These are phyloP conservation scores for Onthophagus sagittarius DNA, from an alignment of 2,888 invertebrate species.

Conservation along the genomic window DNA sequence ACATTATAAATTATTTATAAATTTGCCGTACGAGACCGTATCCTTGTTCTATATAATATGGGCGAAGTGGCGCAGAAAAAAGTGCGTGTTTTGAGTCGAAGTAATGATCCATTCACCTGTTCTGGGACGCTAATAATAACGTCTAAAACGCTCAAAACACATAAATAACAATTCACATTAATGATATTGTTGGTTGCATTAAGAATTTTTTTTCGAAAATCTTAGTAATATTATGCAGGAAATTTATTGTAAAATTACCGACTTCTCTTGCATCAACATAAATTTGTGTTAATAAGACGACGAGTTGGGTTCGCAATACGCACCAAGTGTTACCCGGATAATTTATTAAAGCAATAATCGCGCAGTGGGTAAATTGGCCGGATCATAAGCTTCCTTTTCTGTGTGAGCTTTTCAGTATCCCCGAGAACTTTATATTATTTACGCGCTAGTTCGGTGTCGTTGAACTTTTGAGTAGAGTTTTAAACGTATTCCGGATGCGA, in stretches of 20 bases:
- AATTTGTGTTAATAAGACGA: background rate
- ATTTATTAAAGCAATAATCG: background rate
- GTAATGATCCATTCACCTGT: background rate
- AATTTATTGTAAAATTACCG: background rate
- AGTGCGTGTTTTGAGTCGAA: background rate
- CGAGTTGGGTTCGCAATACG: background rate
- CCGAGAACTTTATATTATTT: background rate
- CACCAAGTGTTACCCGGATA: background rate
- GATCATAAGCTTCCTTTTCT: background rate
- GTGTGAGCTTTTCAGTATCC: background rate
- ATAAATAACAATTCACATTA: background rate
- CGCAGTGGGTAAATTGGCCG: background rate
- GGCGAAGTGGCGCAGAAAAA: background rate
- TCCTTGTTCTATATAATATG: background rate
- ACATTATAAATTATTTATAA: background rate
- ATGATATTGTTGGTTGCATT: no score
- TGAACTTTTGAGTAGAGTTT: background rate
- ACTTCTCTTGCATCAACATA: background rate
- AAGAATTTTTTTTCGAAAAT: no score
- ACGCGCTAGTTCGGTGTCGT: background rate
- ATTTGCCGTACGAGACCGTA: background rate
- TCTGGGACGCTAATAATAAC: background rate
- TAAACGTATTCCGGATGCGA: background rate
- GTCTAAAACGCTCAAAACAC: background rate
- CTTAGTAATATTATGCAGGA: background rate